Evolutionary conservation across 2,113 vertebrate genomes (phyloP), one percentile per base, ranked within the genome.

Genomic region (Ceyx cyanopectus): DNA sequence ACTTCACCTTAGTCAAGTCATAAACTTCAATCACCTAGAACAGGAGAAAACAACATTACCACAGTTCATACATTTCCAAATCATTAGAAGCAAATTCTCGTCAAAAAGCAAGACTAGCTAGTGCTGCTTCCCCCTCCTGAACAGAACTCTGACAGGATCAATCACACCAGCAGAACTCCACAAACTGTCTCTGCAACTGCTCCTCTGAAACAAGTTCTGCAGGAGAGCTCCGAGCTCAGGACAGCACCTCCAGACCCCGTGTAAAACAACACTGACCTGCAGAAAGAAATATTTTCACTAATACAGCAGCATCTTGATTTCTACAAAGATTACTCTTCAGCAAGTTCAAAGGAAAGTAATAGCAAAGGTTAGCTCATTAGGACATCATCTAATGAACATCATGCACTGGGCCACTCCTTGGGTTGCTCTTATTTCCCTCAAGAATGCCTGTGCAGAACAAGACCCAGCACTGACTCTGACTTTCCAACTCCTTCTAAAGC

Each of bases 11-110:
- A 97, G 98, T 99, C 97, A 99, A 98, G 98, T 99, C 99, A 96
- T 99, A 99, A 93, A 99, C 99, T 99, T 99, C 99, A 97, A 99
- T 99, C 97, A 99, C 99, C 99, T 99, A 92, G 94, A 97, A 97
- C 23, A 96, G 51, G 45, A 96, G 95, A 89, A 32, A 94, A 48
- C 89, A 89, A 81, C 13, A 54, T 75, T 40, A 67, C 30, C 69
- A 81, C 1, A 34, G 51, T 77, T 65, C 30, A 87, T 27, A 92
- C 13, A 72, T 41, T 27, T 37, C 58, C 24, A 4, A 89, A 48
- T 46, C 19, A 58, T 27, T n/a, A 74, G 2, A 73, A 16, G 22
- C 26, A 86, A 84, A 69, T 43, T 40, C 62, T 61, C 32, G 14
- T 80, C 62, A 82, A 70, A 73, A 72, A 17, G 45, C 29, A 74